These are phyloP conservation scores for Odontomyia ornata DNA, from an alignment of 2,888 invertebrate genomes.

Conservation along the genomic window DNA sequence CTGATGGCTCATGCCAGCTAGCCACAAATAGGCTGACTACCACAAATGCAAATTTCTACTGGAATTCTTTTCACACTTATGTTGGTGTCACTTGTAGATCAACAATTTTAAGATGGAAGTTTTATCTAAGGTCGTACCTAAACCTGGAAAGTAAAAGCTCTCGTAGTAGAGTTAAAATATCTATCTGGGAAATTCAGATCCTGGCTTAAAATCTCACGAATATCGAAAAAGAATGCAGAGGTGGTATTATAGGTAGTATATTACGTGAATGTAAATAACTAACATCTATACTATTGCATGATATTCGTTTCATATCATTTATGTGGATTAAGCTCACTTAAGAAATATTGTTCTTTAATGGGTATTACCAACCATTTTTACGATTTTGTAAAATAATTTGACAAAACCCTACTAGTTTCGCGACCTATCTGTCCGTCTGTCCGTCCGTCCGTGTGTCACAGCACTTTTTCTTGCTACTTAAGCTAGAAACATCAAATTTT, in stretches of 20 bases:
- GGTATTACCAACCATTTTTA: background rate
- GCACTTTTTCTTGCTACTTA: too few species aligned
- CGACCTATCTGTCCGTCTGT: too few species aligned
- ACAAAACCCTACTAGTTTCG: too few species aligned
- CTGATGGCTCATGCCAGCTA: too few species aligned
- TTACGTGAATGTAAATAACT: background rate
- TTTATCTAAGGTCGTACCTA: background rate
- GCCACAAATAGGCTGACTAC: too few species aligned
- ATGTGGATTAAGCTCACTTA: background rate
- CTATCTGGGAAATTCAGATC: background rate
- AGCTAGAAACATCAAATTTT: too few species aligned
- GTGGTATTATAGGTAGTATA: background rate
- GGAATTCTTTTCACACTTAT: too few species aligned
- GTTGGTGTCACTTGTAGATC: too few species aligned
- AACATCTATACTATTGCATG: background rate
- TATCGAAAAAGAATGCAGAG: background rate
- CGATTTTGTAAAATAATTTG: too few species aligned
- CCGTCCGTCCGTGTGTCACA: too few species aligned
- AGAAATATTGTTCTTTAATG: background rate
- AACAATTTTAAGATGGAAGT: background rate
- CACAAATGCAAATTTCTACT: too few species aligned
- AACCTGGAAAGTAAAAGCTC: background rate
- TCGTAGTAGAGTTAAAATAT: too few species aligned
- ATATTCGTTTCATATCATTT: background rate
- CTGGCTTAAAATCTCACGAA: background rate